These are phyloP conservation scores for Zosterops japonicus DNA, from an alignment of 2,113 vertebrate genomes.

Conservation along the genomic window DNA sequence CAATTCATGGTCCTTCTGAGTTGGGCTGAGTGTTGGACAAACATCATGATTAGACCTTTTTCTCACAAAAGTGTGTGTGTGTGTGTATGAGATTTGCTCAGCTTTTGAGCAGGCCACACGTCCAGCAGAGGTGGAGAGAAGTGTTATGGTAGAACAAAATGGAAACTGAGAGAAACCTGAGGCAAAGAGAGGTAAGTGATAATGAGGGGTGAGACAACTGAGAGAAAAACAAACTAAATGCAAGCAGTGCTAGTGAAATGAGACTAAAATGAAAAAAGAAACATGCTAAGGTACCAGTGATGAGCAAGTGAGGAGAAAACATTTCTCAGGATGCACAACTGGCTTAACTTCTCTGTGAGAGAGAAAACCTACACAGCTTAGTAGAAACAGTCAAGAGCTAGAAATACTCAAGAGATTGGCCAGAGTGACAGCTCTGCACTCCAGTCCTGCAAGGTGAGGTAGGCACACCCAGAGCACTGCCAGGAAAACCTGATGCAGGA, in stretches of 20 bases:
- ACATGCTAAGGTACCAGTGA: not conserved
- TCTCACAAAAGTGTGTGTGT: no score
- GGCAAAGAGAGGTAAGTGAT: not conserved
- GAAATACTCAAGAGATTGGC: not conserved
- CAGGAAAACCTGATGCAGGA: not conserved
- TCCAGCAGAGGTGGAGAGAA: not conserved
- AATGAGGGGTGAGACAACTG: not conserved
- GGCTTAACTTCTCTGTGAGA: not conserved
- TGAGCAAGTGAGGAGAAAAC: not conserved
- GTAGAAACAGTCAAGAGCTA: not conserved
- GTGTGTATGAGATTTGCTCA: not conserved
- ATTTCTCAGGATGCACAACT: fast-evolving
- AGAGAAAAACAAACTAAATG: not conserved
- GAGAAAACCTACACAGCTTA: not conserved
- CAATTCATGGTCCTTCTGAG: not conserved
- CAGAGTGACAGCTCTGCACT: not conserved
- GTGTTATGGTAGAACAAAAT: not conserved
- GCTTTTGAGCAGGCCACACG: not conserved
- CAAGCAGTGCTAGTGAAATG: not conserved
- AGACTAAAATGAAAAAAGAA: not conserved
- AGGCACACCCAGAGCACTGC: not conserved
- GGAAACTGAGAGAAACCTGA: not conserved
- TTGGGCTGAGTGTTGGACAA: not conserved
- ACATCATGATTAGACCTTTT: not conserved
- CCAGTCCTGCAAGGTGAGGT: not conserved